Percentiles rank a stretch among this genome's conserved stretches.
Conservation (phyloP, 1,140 invertebrate species). For the Drosophila nasuta region DNA sequence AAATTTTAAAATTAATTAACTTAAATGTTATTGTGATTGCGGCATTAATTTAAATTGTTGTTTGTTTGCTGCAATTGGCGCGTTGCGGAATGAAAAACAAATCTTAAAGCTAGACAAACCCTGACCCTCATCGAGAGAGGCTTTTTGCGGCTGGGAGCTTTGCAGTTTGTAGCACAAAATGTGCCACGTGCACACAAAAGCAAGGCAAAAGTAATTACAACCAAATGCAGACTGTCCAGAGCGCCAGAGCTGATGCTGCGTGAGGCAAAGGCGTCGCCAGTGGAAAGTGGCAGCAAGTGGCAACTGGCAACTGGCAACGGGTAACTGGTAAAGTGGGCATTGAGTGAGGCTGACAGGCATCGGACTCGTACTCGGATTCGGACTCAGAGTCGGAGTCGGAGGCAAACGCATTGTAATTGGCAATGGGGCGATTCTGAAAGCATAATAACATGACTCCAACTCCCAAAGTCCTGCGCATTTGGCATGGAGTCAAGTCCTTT, state of each 20-base stretch:
- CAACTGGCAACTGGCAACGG: slow-evolving; percentile 17
- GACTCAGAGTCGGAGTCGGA: no score
- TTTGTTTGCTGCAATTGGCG: slow-evolving; percentile 27
- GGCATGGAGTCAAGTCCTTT: slow-evolving; percentile 57
- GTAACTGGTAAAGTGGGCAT: slow-evolving; percentile 27
- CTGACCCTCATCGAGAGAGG: slow-evolving; percentile 58
- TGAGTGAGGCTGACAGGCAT: slow-evolving; percentile 58
- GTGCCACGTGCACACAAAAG: slow-evolving; percentile 61
- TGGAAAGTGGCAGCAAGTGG: slow-evolving; percentile 35
- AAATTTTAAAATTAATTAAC: slow-evolving; percentile 67
- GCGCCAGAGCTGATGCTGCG: slow-evolving; percentile 11
- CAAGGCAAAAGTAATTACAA: slow-evolving; percentile 69
- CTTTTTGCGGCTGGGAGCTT: slow-evolving; percentile 37
- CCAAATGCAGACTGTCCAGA: slow-evolving; percentile 54
- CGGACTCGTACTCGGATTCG: no score
- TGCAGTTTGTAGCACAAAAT: slow-evolving; percentile 20
- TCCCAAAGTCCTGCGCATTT: slow-evolving; percentile 15
- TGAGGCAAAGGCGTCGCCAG: slow-evolving; percentile 33
- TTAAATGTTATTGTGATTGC: slow-evolving; percentile 46
- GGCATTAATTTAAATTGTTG: slow-evolving; percentile 24
- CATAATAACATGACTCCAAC: slow-evolving; percentile 53
- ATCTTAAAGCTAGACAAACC: slow-evolving; percentile 38
- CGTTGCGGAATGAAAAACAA: slow-evolving; percentile 29
- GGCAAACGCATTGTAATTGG: slow-evolving; percentile 68
- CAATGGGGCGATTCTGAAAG: slow-evolving; percentile 46